phyloP scores from a whole-genome alignment of 2,888 invertebrate genomes.

The Sesamia inferens region DNA sequence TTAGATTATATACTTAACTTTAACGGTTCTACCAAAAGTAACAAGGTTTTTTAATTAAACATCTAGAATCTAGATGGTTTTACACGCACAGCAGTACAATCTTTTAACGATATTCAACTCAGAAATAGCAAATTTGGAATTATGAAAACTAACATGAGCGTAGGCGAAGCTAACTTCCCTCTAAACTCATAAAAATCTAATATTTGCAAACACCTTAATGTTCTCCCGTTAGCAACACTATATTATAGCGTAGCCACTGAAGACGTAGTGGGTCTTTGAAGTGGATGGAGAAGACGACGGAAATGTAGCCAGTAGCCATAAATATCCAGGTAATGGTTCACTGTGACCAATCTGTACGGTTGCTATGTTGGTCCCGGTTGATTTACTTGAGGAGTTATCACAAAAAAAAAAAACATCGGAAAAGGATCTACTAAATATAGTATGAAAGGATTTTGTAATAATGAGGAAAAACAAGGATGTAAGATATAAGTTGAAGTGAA shows the following conservation, averaged over 20 bases:
- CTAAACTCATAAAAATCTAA: slow-evolving; percentile 43
- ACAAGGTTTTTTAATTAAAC: too few species aligned
- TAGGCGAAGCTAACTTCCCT: not conserved
- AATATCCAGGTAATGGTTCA: slow-evolving; percentile 68
- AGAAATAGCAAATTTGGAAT: not conserved
- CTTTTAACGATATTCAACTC: not conserved
- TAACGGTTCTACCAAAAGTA: not conserved
- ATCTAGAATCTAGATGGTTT: too few species aligned
- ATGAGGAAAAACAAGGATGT: not conserved
- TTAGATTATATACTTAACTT: too few species aligned
- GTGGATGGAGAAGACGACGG: slow-evolving; percentile 65
- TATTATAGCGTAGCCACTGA: slow-evolving; percentile 63
- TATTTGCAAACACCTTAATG: slow-evolving; percentile 45
- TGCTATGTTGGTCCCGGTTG: slow-evolving; percentile 46
- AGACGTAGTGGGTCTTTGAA: slow-evolving; percentile 70
- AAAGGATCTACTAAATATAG: not conserved
- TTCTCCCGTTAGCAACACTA: slow-evolving; percentile 54
- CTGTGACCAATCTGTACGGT: slow-evolving; percentile 63
- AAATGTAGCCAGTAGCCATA: slow-evolving; percentile 58
- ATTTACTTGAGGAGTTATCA: slow-evolving; percentile 37
- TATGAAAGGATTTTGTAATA: not conserved
- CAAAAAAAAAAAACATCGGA: not conserved
- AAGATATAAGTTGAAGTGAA: not conserved
- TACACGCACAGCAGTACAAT: too few species aligned
- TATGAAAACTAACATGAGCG: not conserved